A percentile compares a stretch with the other conserved stretches of the same genome.
Conservation (phyloP, 2,113 vertebrate genomes). For the Anoplopoma fimbria region DNA sequence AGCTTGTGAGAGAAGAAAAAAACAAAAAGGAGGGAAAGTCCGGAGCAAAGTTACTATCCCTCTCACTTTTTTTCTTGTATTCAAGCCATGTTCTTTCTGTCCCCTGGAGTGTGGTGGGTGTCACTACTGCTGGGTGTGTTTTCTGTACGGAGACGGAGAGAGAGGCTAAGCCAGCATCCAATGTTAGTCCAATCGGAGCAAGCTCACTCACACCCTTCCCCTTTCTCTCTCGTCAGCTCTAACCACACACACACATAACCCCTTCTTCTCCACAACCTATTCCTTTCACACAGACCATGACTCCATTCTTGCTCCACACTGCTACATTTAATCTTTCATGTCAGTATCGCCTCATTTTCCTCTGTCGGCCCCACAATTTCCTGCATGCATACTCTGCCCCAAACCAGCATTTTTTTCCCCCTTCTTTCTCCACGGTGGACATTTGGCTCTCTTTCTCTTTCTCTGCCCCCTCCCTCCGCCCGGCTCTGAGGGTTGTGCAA, state of each 20-base stretch:
- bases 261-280: slow-evolving; percentile 13
- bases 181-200: slow-evolving; percentile 65
- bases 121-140: slow-evolving; percentile 64
- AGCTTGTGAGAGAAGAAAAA: neutral
- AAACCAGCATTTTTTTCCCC: neutral
- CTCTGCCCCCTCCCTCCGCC: slow-evolving; percentile 26
- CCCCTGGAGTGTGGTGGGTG: slow-evolving; percentile 62
- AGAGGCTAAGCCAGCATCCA: slow-evolving; percentile 52
- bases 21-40: slow-evolving; percentile 58
- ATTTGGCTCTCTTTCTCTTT: slow-evolving; percentile 30
- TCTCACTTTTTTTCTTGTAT: slow-evolving; percentile 10
- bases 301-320: neutral
- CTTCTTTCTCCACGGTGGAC: slow-evolving; percentile 50
- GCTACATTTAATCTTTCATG: neutral
- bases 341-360: neutral
- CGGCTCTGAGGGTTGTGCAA: slow-evolving; percentile 49
- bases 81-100: slow-evolving; percentile 43
- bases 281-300: neutral
- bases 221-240: slow-evolving; percentile 7
- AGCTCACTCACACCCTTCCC: slow-evolving; percentile 53
- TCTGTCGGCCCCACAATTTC: neutral
- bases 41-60: slow-evolving; percentile 46
- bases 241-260: slow-evolving; percentile 40
- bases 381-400: slow-evolving; percentile 10
- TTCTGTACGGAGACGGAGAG: slow-evolving; percentile 30